Base-by-base conservation (phyloP, 2,888 invertebrate species). In the Rapana venosa region DNA sequence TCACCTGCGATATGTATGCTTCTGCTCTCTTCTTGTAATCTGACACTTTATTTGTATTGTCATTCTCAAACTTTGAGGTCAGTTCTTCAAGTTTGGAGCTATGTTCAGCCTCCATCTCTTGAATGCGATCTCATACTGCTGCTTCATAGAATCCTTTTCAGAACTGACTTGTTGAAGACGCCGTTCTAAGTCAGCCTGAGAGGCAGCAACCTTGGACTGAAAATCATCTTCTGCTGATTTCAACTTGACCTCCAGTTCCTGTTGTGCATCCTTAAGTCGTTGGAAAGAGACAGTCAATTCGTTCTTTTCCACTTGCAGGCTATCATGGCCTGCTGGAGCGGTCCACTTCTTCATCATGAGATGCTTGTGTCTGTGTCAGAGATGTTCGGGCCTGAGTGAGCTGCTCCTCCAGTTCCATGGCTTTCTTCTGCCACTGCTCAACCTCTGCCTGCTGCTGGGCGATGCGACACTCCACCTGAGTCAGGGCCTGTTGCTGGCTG, bases 21-120 rank as follows among this genome's bases (percentile, higher is more conserved):
- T 95, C 95, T 20, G 95, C 95, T 87, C 95, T 94, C 90, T 95
- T 95, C 91, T 95, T 95, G 90, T 95, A 94, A 74, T 95, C 95
- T 30, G 94, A 92, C 20, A 95, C 93, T 91, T 95, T 95, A n/a
- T 91, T 90, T 70, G 92, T 93, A 91, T 93, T 94, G 90, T 95
- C 95, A 32, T 91, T 89, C 88, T 95, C 95, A 26, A 93, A 77
- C 81, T 91, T 93, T 61, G 92, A 87, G 47, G 91, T 91, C 15
- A 93, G 87, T 32, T 92, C 92, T 58, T 92, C 90, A 1, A 94
- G 35, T 87, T 93, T 92, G 56, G 84, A 79, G 13, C 87, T 84
- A 90, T 93, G 93, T n/a, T 92, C 88, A 70, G 92, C 90, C 13
- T 89, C 36, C 84, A 92, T 85, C 35, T 91, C 90, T 22, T 86